Conservation (phyloP, 2,888 invertebrate species). For the Lithophane socia region DNA sequence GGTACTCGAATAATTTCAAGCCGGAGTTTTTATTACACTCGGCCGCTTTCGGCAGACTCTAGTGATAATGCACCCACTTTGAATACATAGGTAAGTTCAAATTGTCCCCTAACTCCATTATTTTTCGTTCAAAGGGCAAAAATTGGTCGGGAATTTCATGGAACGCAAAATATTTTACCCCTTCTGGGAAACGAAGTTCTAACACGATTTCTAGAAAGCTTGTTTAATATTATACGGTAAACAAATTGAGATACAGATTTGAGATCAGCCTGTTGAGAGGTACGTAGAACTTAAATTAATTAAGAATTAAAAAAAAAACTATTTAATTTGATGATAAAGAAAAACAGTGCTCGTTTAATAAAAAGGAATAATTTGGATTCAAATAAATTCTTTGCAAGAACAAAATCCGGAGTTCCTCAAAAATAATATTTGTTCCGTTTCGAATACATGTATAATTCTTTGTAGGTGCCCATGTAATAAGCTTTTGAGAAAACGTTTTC, state of each 20-base stretch:
- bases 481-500: conserved; percentile 49
- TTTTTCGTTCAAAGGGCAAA: conserved; percentile 22
- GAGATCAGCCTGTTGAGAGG: not conserved
- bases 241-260: conserved; percentile 5
- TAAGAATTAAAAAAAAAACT: not conserved
- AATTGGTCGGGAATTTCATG: conserved; percentile 4
- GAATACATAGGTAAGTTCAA: conserved; percentile 39
- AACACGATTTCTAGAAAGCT: not conserved
- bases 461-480: conserved; percentile 32
- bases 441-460: conserved; percentile 61
- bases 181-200: not conserved
- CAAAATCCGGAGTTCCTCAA: conserved; percentile 34
- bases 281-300: not conserved
- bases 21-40: conserved; percentile 64
- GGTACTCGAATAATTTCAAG: conserved; percentile 67
- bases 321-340: not conserved
- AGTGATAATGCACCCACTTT: conserved; percentile 42
- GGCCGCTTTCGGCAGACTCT: conserved; percentile 34
- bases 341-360: conserved; percentile 11
- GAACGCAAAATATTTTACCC: conserved; percentile 9
- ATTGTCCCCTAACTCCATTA: conserved; percentile 23
- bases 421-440: conserved; percentile 53
- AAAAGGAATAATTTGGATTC: conserved; percentile 6
- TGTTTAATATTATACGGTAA: not conserved
- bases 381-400: conserved; percentile 3